phyloP scores from a whole-genome alignment of 2,113 vertebrate species.

The Neotragus moschatus region DNA sequence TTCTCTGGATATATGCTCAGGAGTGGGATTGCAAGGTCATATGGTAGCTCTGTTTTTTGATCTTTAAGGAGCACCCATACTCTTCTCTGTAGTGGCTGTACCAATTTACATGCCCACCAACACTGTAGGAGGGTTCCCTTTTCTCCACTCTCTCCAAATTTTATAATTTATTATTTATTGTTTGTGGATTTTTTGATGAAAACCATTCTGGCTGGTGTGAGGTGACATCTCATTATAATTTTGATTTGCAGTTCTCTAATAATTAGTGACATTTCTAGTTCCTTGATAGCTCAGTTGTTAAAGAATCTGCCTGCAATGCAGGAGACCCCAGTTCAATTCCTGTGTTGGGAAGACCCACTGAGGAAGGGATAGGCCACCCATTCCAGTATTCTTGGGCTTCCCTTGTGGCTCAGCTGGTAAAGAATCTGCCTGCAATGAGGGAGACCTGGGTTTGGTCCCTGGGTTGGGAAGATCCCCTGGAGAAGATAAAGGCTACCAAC shows the following conservation, averaged over 20 bases:
- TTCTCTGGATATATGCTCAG: background rate
- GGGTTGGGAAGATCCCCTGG: background rate
- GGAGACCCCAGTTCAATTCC: background rate
- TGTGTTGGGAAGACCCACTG: background rate
- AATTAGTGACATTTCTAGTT: background rate
- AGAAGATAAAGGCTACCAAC: background rate
- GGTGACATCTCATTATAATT: background rate
- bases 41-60: background rate
- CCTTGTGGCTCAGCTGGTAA: background rate
- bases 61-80: background rate
- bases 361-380: background rate
- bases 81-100: background rate
- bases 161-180: background rate
- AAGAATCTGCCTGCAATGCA: background rate
- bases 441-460: background rate
- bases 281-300: background rate
- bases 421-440: background rate
- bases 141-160: background rate
- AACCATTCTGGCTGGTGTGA: background rate
- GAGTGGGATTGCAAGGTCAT: background rate
- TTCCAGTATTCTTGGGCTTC: background rate
- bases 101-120: background rate
- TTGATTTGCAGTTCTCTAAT: background rate
- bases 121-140: background rate
- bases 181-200: background rate